These are phyloP conservation scores for Stegostoma tigrinum DNA, from an alignment of 2,113 vertebrate species.

Conservation along the genomic window DNA sequence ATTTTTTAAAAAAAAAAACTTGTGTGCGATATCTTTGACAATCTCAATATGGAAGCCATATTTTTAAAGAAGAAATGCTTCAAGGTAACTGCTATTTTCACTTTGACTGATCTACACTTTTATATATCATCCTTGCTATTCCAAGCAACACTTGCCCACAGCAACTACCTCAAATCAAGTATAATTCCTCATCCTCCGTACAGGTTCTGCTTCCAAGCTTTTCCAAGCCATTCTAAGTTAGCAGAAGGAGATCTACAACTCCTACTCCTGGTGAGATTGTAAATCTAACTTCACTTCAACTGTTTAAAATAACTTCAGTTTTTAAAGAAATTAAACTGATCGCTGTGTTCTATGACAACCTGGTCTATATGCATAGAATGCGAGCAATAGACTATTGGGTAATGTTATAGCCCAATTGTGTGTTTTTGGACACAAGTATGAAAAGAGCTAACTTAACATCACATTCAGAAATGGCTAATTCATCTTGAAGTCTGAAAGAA, in stretches of 20 bases:
- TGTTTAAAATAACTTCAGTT: neutral
- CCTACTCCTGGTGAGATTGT: neutral
- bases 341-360: neutral
- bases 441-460: constrained; percentile 31
- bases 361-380: neutral
- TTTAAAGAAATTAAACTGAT: neutral
- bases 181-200: neutral
- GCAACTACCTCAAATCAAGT: neutral
- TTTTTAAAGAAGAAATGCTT: neutral
- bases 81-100: neutral
- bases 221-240: neutral
- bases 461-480: constrained; percentile 47
- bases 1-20: too few species aligned
- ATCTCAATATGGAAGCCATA: neutral
- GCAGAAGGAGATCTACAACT: neutral
- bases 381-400: neutral
- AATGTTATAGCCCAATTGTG: neutral
- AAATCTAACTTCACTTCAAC: neutral
- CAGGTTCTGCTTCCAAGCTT: neutral
- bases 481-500: constrained; percentile 42
- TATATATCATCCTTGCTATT: neutral
- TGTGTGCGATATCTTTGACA: too few species aligned
- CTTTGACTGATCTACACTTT: neutral
- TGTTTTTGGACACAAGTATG: constrained; percentile 4
- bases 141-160: neutral